A percentile compares a stretch with the other conserved stretches of the same genome.
These are phyloP conservation scores for Bambusicola thoracicus DNA, from an alignment of 2,113 vertebrate genomes.

Conservation along the genomic window DNA sequence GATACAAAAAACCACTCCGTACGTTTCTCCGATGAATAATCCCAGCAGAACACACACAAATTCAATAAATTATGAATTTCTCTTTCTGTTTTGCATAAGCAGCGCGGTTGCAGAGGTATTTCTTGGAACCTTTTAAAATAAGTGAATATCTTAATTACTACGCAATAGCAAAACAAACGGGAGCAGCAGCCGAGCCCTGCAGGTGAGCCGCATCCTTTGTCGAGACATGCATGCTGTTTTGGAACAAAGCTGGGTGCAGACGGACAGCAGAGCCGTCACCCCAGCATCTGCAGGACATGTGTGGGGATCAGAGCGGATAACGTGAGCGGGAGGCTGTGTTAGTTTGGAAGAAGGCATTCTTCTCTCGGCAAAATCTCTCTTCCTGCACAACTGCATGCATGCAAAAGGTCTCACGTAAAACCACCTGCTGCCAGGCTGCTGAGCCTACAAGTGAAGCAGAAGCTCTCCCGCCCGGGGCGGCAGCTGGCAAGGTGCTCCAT, in stretches of 20 bases:
- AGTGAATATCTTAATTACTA: conserved; percentile 43
- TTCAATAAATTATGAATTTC: conserved; percentile 67
- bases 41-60: conserved; percentile 64
- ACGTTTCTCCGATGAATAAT: conserved; percentile 52
- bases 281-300: background rate
- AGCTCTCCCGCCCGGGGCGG: fast-evolving
- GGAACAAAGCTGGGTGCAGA: background rate
- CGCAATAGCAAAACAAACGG: conserved; percentile 27
- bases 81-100: conserved; percentile 44
- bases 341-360: conserved; percentile 14
- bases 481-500: background rate
- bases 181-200: background rate
- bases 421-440: background rate
- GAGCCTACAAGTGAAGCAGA: background rate
- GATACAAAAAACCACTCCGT: conserved; percentile 62
- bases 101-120: conserved; percentile 30
- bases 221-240: conserved; percentile 2
- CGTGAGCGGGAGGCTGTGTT: background rate
- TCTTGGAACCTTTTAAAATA: conserved; percentile 42
- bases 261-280: background rate
- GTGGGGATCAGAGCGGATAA: background rate
- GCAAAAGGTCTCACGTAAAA: background rate
- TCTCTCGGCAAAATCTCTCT: background rate
- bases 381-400: background rate
- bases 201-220: conserved; percentile 57